Conservation (phyloP, 2,113 vertebrate species). For the Saccopteryx leptura region DNA sequence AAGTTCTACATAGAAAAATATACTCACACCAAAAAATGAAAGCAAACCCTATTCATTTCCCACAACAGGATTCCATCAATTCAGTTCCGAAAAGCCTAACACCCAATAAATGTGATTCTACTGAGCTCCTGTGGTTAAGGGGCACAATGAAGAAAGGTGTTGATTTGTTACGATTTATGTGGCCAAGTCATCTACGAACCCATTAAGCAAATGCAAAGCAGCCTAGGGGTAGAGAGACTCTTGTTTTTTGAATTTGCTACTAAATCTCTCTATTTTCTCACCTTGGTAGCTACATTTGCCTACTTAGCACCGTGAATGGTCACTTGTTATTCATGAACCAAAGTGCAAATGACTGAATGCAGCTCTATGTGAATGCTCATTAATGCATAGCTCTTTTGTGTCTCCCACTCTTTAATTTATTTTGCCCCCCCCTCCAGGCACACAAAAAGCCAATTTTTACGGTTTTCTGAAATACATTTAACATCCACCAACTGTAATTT, state of each 20-base stretch:
- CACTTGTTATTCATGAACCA: conserved; percentile 69
- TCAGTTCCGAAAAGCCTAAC: conserved; percentile 12
- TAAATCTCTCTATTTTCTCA: conserved; percentile 69
- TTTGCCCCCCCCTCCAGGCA: not conserved
- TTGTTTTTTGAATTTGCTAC: not conserved
- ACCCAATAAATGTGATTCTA: not conserved
- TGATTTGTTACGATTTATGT: conserved; percentile 48
- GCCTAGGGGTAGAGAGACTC: conserved; percentile 19
- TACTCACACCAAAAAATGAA: conserved; percentile 1
- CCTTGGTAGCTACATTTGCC: conserved; percentile 56
- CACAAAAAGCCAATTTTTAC: not conserved
- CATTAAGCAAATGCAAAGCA: conserved; percentile 55
- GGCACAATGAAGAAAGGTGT: not conserved
- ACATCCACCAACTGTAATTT: conserved; percentile 27
- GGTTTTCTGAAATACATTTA: conserved; percentile 13
- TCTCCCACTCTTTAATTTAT: conserved; percentile 54
- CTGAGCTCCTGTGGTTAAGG: not conserved
- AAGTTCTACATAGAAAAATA: not conserved
- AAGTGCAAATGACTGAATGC: conserved; percentile 48
- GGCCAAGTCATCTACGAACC: not conserved
- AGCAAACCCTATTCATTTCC: not conserved
- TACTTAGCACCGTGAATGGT: conserved; percentile 57
- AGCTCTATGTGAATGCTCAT: conserved; percentile 68
- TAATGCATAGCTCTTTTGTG: conserved; percentile 61
- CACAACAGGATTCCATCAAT: not conserved